Evolutionary conservation across 2,797 vertebrate genomes (phyloP), one percentile per base, ranked within the genome.

Genomic region (Champsocephalus esox): DNA sequence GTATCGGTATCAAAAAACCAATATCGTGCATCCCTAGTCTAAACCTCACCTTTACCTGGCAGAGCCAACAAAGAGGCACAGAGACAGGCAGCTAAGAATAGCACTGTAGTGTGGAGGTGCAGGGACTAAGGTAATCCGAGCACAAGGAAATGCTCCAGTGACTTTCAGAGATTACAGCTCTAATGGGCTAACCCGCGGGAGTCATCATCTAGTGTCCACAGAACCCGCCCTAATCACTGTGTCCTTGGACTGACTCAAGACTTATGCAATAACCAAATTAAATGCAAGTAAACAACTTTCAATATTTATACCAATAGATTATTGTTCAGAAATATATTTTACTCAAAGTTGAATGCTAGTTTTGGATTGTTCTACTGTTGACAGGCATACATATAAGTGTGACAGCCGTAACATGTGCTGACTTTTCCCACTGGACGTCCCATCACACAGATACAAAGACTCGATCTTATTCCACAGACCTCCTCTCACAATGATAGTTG

Each of bases 101-200:
- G 89, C 79, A 75, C 68, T 19, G 43, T 60, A 50, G 69, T 14
- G 56, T 48, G 62, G 65, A 75, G 80, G 75, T 66, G 77, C 72
- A 84, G 80, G 82, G 89, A 87, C 81, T 82, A 80, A 87, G 86
- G 82, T 88, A 86, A 91, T 88, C 61, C 44, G 41, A 64, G 70
- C 50, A 11, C 64, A 75, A 70, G 70, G 60, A 84, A 91, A 81
- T 56, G 78, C 74, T 77, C 63, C 0, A n/a, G 72, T 55, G 74
- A 66, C 69, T 83, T 73, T 50, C 48, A 81, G 44, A 87, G 90
- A 94, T 93, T 92, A 93, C 73, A 75, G 72, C 81, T 84, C 82
- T 91, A 93, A 92, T 90, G 81, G 89, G 89, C 83, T 91, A 60
- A 91, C 86, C 86, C 75, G 77, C 75, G 49, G 72, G 67, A 89